These are phyloP conservation scores for Aratinga solstitialis DNA, from an alignment of 2,797 vertebrate species.

Conservation along the genomic window DNA sequence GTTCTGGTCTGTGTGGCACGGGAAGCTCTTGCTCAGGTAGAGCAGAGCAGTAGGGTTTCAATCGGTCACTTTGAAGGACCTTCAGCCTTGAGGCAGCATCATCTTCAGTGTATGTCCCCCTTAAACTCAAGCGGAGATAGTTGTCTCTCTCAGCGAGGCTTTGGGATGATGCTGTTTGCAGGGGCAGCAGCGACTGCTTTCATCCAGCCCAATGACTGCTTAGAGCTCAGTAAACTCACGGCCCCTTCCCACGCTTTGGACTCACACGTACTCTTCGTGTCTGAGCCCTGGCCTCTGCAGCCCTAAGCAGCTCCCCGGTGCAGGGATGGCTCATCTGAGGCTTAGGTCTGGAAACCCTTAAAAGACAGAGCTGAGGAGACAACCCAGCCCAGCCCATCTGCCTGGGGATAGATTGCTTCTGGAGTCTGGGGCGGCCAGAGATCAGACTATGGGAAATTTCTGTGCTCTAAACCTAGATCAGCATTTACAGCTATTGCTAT, in stretches of 20 bases:
- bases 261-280: not conserved
- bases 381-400: not conserved
- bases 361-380: not conserved
- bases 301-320: not conserved
- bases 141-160: not conserved
- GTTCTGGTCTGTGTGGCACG: not conserved
- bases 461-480: not conserved
- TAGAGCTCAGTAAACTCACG: fast-evolving
- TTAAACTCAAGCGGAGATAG: not conserved
- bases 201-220: not conserved
- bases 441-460: not conserved
- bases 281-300: not conserved
- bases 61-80: not conserved
- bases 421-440: not conserved
- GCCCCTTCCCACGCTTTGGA: not conserved
- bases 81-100: not conserved
- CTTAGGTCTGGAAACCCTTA: not conserved
- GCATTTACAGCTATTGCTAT: not conserved
- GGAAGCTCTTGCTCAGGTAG: not conserved
- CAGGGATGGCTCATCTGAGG: not conserved
- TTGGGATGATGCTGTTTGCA: not conserved
- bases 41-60: not conserved
- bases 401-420: not conserved
- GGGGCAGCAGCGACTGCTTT: not conserved
- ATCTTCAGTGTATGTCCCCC: not conserved